Evolutionary conservation across 2,888 invertebrate genomes (phyloP).

Genomic region (Mythimna albipuncta): DNA sequence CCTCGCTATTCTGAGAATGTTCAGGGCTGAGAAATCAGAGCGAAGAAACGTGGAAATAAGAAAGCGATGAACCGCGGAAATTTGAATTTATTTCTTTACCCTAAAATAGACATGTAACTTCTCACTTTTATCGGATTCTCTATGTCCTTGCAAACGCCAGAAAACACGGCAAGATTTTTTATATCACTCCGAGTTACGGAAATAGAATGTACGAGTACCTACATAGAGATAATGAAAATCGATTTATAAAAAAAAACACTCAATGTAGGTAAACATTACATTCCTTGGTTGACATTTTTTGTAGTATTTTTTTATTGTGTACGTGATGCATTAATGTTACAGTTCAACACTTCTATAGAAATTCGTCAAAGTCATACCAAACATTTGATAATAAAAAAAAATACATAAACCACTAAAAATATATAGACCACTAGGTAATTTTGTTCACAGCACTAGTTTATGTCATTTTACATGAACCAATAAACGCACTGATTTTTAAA

Average conservation of each 20-base stretch:
- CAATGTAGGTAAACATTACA: slow-evolving; percentile 1
- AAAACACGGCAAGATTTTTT: slow-evolving; percentile 2
- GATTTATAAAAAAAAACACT: slow-evolving; percentile 5
- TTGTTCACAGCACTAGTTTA: neutral
- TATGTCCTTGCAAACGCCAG: slow-evolving; percentile 6
- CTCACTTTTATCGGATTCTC: slow-evolving; percentile 1
- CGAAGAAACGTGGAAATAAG: neutral
- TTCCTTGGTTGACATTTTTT: slow-evolving; percentile 10
- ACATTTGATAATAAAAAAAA: neutral
- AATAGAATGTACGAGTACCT: neutral
- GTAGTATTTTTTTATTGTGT: slow-evolving; percentile 10
- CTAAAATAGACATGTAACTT: neutral
- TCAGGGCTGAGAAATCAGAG: neutral
- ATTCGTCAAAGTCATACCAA: neutral
- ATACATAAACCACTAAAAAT: neutral
- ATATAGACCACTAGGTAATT: neutral
- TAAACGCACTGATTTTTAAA: neutral
- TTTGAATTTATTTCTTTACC: neutral
- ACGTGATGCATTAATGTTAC: neutral
- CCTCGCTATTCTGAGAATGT: neutral
- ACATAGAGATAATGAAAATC: neutral
- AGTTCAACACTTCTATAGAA: neutral
- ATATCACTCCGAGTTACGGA: slow-evolving; percentile 1
- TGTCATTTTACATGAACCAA: neutral
- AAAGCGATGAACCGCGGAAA: neutral